phyloP scores from a whole-genome alignment of 2,888 invertebrate genomes.

The Gandaritis pyraliata region DNA sequence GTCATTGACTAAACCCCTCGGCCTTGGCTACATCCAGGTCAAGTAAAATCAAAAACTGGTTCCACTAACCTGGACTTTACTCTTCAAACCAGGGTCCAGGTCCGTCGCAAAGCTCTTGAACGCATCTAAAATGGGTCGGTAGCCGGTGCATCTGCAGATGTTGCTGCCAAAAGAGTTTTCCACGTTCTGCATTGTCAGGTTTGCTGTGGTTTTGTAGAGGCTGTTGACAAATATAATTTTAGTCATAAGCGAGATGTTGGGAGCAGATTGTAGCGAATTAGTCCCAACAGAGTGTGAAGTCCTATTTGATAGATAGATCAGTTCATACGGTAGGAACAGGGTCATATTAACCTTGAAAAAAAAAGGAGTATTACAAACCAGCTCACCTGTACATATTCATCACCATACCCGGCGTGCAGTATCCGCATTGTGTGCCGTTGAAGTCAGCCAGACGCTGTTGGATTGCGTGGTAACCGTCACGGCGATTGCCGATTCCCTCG shows the following conservation, averaged over 20 bases:
- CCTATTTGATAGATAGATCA: no score
- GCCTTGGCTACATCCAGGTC: no score
- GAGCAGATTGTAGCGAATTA: neutral
- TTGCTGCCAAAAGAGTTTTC: slow-evolving; percentile 91
- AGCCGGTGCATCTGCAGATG: slow-evolving; percentile 92
- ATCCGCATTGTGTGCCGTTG: slow-evolving; percentile 90
- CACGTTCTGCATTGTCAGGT: slow-evolving; percentile 85
- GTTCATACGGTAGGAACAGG: no score
- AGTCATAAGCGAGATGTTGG: neutral
- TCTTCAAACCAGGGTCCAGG: slow-evolving; percentile 73
- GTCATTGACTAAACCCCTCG: no score
- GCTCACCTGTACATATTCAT: slow-evolving; percentile 89
- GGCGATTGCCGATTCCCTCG: slow-evolving; percentile 88
- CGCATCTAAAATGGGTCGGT: slow-evolving; percentile 90
- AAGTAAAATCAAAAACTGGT: no score
- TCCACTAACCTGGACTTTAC: slow-evolving; percentile 44
- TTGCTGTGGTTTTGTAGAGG: slow-evolving; percentile 71
- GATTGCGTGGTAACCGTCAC: slow-evolving; percentile 87
- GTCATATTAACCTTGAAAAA: no score
- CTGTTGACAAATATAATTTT: slow-evolving; percentile 49
- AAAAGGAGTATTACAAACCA: neutral
- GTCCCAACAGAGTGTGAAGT: no score
- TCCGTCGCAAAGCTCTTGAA: slow-evolving; percentile 90
- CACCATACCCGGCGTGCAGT: slow-evolving; percentile 90
- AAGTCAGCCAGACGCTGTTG: slow-evolving; percentile 86